These are phyloP conservation scores for Polypterus bichir DNA, from an alignment of 2,113 vertebrate genomes.

Conservation along the genomic window DNA sequence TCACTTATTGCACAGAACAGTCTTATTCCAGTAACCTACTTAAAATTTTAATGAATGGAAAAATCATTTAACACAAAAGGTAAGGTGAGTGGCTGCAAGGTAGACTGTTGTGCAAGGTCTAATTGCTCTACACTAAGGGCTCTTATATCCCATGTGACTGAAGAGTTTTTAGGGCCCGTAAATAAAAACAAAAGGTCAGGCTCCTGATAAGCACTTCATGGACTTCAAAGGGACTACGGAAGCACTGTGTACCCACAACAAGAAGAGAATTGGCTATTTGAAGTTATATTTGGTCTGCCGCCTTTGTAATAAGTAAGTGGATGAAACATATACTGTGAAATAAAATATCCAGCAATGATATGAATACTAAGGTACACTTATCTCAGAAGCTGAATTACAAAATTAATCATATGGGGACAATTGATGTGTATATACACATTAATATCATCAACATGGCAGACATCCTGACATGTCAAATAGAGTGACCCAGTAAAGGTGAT, in stretches of 20 bases:
- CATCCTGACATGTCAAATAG: too few species aligned
- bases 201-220: not conserved
- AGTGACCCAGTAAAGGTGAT: too few species aligned
- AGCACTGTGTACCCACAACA: not conserved
- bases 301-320: not conserved
- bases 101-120: not conserved
- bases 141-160: too few species aligned
- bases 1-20: not conserved
- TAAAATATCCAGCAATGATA: too few species aligned
- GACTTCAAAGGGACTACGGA: slow-evolving; percentile 4
- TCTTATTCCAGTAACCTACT: not conserved
- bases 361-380: too few species aligned
- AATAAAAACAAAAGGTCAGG: slow-evolving; percentile 7
- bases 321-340: too few species aligned
- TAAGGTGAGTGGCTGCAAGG: not conserved
- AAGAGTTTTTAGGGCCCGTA: not conserved
- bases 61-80: slow-evolving; percentile 2
- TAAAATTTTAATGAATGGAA: slow-evolving; percentile 5
- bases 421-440: too few species aligned
- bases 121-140: not conserved
- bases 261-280: not conserved
- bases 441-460: too few species aligned
- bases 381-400: too few species aligned
- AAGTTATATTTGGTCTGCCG: slow-evolving; percentile 5
- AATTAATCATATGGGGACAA: too few species aligned